These are phyloP conservation scores for Zelleria hepariella DNA, from an alignment of 2,888 invertebrate species.

Conservation along the genomic window DNA sequence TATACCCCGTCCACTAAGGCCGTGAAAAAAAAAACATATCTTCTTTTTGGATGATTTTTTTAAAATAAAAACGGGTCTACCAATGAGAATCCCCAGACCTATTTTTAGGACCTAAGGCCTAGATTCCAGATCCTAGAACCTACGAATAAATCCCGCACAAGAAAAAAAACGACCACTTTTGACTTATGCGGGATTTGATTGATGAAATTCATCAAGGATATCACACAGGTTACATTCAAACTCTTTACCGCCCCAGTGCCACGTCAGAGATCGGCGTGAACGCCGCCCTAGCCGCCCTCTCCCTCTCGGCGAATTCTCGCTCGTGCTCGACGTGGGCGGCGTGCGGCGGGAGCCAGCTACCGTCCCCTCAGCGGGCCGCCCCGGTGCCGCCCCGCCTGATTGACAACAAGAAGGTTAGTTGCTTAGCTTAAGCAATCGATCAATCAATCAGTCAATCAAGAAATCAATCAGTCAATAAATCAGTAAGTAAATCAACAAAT, in stretches of 20 bases:
- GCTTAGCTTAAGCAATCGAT: too few relatives aligned
- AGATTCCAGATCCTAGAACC: too few relatives aligned
- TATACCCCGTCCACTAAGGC: too few relatives aligned
- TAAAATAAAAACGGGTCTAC: neutral
- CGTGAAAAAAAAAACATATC: too few relatives aligned
- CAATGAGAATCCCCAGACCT: too few relatives aligned
- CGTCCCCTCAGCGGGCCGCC: slow-evolving; percentile 78
- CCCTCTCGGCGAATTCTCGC: slow-evolving; percentile 22
- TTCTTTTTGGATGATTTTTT: neutral
- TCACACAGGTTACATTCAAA: neutral
- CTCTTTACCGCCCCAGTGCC: slow-evolving; percentile 32
- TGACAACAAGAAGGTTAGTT: slow-evolving; percentile 82
- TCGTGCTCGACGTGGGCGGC: slow-evolving; percentile 37
- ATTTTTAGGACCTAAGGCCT: too few relatives aligned
- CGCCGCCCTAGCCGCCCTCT: slow-evolving; percentile 53
- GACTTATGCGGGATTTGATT: too few relatives aligned
- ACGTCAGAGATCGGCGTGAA: slow-evolving; percentile 60
- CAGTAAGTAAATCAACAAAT: too few relatives aligned
- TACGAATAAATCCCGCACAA: too few relatives aligned
- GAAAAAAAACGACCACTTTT: too few relatives aligned
- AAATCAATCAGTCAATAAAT: too few relatives aligned
- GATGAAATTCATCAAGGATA: neutral
- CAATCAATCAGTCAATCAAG: too few relatives aligned
- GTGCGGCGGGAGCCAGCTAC: slow-evolving; percentile 87
- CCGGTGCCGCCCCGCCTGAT: slow-evolving; percentile 77